A percentile compares a stretch with the other conserved stretches of the same genome.
Evolutionary conservation across 2,797 vertebrate species (phyloP).

Genomic region (Leptoclinus maculatus): DNA sequence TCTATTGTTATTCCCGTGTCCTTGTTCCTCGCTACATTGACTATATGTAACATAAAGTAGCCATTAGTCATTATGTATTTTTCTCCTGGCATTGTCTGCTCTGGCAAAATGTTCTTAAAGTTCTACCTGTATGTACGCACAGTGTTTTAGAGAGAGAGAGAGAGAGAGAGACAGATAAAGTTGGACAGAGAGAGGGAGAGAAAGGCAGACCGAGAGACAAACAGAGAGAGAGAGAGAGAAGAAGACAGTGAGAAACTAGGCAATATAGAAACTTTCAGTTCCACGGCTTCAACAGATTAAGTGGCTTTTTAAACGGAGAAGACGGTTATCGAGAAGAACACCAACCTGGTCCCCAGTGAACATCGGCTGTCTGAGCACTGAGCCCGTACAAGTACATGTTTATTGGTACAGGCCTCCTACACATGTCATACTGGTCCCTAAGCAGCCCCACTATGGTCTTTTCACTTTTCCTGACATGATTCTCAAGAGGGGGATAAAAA

Average conservation of each 20-base stretch:
- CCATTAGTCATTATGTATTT: neutral
- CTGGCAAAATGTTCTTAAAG: neutral
- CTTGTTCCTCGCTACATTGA: neutral
- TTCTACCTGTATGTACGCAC: neutral
- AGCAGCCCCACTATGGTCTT: constrained; percentile 17
- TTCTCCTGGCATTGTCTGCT: neutral
- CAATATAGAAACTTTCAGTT: constrained; percentile 7
- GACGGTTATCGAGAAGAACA: constrained; percentile 47
- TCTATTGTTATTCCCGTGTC: neutral
- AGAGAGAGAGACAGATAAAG: no score
- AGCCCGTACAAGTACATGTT: constrained; percentile 35
- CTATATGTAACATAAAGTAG: neutral
- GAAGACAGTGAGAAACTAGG: constrained; percentile 3
- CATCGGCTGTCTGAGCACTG: constrained; percentile 12
- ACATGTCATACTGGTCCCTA: constrained; percentile 7
- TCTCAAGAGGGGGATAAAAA: constrained; percentile 11
- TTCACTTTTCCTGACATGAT: constrained; percentile 4
- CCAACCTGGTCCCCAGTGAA: constrained; percentile 26
- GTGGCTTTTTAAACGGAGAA: constrained; percentile 22
- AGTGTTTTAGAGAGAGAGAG: neutral
- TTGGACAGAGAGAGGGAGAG: neutral
- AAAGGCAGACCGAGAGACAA: neutral
- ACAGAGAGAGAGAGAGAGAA: neutral
- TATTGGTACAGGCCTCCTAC: constrained; percentile 39
- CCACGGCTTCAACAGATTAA: neutral